Conservation (phyloP, 2,888 invertebrate genomes). For the Trachelus stipa region DNA sequence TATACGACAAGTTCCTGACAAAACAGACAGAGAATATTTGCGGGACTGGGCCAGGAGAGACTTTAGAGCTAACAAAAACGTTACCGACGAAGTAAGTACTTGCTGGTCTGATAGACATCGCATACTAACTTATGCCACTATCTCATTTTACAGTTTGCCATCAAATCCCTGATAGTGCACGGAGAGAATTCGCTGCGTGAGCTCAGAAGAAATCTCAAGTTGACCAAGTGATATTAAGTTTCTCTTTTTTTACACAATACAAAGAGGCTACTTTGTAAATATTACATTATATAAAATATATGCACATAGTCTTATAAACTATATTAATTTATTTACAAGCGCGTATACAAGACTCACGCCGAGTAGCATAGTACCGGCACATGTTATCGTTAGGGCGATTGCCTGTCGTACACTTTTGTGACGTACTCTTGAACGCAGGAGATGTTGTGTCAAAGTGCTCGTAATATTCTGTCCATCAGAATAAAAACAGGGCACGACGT, state of each 20-base stretch:
- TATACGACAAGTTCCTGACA: slow-evolving; percentile 75
- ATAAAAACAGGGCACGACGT: slow-evolving; percentile 92
- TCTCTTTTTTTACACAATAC: neutral
- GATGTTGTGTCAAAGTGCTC: slow-evolving; percentile 74
- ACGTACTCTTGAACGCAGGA: slow-evolving; percentile 68
- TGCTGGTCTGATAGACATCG: neutral
- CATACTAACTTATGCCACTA: neutral
- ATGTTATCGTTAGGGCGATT: slow-evolving; percentile 76
- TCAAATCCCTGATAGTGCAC: slow-evolving; percentile 78
- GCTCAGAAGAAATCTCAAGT: slow-evolving; percentile 73
- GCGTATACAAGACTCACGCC: slow-evolving; percentile 75
- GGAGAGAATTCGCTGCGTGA: slow-evolving; percentile 79
- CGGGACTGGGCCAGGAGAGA: slow-evolving; percentile 80
- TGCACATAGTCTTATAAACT: slow-evolving; percentile 20
- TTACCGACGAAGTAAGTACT: slow-evolving; percentile 75
- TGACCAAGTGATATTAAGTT: slow-evolving; percentile 67
- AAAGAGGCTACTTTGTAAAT: neutral
- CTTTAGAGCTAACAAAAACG: slow-evolving; percentile 78
- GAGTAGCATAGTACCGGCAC: slow-evolving; percentile 80
- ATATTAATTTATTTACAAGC: slow-evolving; percentile 63
- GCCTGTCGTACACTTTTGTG: slow-evolving; percentile 73
- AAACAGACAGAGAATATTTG: slow-evolving; percentile 74
- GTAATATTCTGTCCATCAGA: slow-evolving; percentile 94
- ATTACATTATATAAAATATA: neutral
- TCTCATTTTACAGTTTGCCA: slow-evolving; percentile 64